Conservation (phyloP, 2,797 vertebrate genomes). For the Glyptemys insculpta region DNA sequence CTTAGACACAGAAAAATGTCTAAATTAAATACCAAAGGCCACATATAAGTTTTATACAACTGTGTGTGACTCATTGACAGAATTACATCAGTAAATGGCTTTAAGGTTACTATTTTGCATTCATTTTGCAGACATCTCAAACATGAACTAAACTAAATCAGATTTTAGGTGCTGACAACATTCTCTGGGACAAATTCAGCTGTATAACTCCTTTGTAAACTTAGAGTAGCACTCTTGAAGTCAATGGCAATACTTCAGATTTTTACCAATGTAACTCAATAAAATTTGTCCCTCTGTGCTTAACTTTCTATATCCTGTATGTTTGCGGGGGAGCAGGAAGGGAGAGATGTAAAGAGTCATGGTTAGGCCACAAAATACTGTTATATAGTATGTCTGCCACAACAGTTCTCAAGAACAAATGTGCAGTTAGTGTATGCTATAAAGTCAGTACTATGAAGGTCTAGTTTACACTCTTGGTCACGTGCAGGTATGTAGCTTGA, state of each 20-base stretch:
- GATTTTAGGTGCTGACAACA: background rate
- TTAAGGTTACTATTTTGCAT: background rate
- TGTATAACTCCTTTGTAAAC: background rate
- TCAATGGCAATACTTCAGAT: background rate
- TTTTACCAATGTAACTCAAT: background rate
- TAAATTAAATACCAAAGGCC: background rate
- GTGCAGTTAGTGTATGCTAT: background rate
- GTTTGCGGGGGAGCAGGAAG: background rate
- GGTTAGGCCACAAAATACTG: background rate
- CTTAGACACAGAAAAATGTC: background rate
- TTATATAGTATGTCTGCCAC: background rate
- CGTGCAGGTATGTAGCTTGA: too few species aligned
- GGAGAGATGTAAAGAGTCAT: background rate
- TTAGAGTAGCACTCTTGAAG: background rate
- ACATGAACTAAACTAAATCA: background rate
- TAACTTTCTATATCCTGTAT: background rate
- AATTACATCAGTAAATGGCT: background rate
- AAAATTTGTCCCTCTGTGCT: background rate
- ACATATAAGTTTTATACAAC: background rate
- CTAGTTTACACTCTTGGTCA: too few species aligned
- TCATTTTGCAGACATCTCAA: background rate
- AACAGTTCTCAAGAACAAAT: background rate
- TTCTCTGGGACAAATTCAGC: background rate
- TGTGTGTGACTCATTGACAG: slow-evolving; percentile 11
- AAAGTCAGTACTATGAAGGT: too few species aligned